phyloP scores from a whole-genome alignment of 2,113 vertebrate species.

The Halichoerus grypus region DNA sequence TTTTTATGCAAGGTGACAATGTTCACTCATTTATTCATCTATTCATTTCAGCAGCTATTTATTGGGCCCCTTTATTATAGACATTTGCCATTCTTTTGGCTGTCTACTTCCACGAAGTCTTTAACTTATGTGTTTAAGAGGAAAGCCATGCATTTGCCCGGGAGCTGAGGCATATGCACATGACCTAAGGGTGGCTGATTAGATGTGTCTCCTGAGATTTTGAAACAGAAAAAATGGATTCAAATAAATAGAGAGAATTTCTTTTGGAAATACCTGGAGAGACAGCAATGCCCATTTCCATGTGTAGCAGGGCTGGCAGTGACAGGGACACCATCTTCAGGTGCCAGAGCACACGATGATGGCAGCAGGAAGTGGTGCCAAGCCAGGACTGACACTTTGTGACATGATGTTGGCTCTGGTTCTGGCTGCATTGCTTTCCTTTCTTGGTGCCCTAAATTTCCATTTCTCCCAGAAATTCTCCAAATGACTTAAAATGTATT shows the following conservation, averaged over 20 bases:
- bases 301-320: not conserved
- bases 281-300: not conserved
- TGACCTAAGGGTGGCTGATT: not conserved
- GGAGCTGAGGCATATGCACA: not conserved
- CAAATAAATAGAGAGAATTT: not conserved
- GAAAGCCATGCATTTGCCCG: not conserved
- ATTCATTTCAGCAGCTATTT: not conserved
- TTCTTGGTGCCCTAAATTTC: not conserved
- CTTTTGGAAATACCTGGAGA: not conserved
- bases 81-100: not conserved
- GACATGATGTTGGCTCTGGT: not conserved
- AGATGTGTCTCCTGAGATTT: not conserved
- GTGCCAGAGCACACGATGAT: accelerated
- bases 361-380: accelerated
- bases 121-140: not conserved
- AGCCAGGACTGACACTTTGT: no score
- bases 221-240: not conserved
- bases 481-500: not conserved
- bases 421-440: not conserved
- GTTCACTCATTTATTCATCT: not conserved
- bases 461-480: not conserved
- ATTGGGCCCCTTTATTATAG: not conserved
- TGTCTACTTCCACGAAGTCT: not conserved
- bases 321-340: not conserved
- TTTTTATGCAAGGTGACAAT: not conserved